These are phyloP conservation scores for Lathamus discolor DNA, from an alignment of 2,113 vertebrate species.

Conservation along the genomic window DNA sequence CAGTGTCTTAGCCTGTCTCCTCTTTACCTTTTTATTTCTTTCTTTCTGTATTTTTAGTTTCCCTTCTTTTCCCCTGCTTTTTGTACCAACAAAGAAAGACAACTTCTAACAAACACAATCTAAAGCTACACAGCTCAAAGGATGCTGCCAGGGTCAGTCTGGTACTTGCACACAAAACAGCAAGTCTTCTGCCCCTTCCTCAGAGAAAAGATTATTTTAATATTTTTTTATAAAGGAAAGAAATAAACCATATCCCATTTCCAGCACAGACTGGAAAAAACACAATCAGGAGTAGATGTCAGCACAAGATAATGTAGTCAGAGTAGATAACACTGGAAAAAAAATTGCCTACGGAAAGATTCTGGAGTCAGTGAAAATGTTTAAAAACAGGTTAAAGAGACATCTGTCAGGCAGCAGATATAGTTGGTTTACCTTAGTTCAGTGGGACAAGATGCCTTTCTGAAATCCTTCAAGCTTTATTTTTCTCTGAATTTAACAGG, in stretches of 20 bases:
- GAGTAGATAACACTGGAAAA: neutral
- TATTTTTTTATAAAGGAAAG: neutral
- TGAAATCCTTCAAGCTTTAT: neutral
- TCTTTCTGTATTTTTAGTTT: neutral
- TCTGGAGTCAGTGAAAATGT: neutral
- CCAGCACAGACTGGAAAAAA: neutral
- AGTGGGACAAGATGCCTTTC: neutral
- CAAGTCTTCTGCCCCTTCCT: neutral
- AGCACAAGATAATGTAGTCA: neutral
- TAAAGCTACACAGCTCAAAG: neutral
- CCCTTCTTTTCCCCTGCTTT: neutral
- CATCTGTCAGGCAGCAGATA: neutral
- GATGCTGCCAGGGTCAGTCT: neutral
- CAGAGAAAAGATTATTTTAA: neutral
- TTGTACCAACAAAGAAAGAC: neutral
- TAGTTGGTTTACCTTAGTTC: neutral
- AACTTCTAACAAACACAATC: neutral
- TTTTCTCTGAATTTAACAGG: neutral
- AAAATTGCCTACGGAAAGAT: neutral
- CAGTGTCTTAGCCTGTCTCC: neutral
- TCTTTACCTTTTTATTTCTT: neutral
- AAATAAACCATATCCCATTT: neutral
- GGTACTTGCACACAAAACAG: neutral
- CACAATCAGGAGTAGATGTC: neutral
- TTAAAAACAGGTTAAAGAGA: neutral